phyloP scores from a whole-genome alignment of 2,888 invertebrate genomes.

The Tetramorium bicarinatum region DNA sequence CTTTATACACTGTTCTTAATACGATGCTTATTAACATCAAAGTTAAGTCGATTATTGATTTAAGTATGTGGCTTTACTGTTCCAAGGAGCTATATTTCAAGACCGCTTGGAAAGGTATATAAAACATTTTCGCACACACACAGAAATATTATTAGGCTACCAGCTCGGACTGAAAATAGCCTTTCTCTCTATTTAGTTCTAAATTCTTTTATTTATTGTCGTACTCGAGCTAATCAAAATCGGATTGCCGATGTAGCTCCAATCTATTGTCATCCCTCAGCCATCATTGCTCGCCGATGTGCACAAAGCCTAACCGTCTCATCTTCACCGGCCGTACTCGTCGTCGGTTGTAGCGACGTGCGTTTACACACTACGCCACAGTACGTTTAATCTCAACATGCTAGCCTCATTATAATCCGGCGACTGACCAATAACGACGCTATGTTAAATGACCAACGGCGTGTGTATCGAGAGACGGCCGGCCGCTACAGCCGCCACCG shows the following conservation, averaged over 20 bases:
- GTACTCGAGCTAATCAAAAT: neutral
- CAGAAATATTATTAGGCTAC: too few relatives aligned
- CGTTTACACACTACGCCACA: slow-evolving; percentile 57
- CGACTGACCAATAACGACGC: slow-evolving; percentile 74
- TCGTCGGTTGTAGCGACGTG: slow-evolving; percentile 20
- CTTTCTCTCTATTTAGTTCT: neutral
- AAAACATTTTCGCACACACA: too few relatives aligned
- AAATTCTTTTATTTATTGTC: neutral
- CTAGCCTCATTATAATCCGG: slow-evolving; percentile 77
- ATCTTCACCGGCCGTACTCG: slow-evolving; percentile 1
- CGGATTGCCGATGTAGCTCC: neutral
- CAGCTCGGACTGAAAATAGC: too few relatives aligned
- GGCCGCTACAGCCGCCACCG: neutral
- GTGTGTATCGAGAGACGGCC: slow-evolving; percentile 52
- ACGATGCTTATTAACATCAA: too few relatives aligned
- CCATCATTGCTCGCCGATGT: neutral
- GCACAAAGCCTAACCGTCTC: slow-evolving; percentile 1
- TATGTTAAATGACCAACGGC: slow-evolving; percentile 75
- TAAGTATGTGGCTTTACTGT: too few relatives aligned
- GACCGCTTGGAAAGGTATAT: too few relatives aligned
- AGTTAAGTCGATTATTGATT: too few relatives aligned
- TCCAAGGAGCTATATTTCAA: too few relatives aligned
- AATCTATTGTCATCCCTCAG: neutral
- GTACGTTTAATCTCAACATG: slow-evolving; percentile 77
- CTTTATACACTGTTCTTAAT: too few relatives aligned